Percentiles rank a stretch among this genome's conserved stretches.
phyloP scores from a whole-genome alignment of 2,113 vertebrate species.

The Paratilapia polleni region DNA sequence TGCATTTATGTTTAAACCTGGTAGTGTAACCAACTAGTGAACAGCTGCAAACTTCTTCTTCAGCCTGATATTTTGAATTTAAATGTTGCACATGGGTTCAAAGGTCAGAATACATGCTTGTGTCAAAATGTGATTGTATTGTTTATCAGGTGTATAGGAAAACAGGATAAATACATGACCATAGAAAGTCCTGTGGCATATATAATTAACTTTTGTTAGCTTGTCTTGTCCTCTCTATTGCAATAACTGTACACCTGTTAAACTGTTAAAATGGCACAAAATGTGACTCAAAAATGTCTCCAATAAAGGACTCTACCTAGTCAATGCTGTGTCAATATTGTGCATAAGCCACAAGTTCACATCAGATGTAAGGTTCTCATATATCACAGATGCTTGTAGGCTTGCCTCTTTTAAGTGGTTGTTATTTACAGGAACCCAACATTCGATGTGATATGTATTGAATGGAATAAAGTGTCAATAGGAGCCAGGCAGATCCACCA shows the following conservation, averaged over 20 bases:
- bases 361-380: neutral
- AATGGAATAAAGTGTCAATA: conserved; percentile 50
- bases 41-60: too few relatives aligned
- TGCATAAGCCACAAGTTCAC: neutral
- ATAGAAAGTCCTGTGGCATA: neutral
- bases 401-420: conserved; percentile 17
- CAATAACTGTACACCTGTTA: neutral
- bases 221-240: neutral
- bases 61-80: neutral
- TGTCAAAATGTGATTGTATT: neutral
- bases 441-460: conserved; percentile 44
- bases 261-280: neutral
- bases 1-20: too few relatives aligned
- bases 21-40: too few relatives aligned
- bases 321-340: neutral
- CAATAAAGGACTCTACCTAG: neutral
- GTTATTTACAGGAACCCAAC: conserved; percentile 25
- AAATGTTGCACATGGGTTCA: neutral
- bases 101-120: neutral
- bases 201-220: neutral
- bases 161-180: neutral
- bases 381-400: conserved; percentile 10
- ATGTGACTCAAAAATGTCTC: neutral
- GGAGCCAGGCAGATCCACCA: conserved; percentile 51
- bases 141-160: neutral